Evolutionary conservation across 1,140 invertebrate genomes (phyloP).

Genomic region (Galleria mellonella): DNA sequence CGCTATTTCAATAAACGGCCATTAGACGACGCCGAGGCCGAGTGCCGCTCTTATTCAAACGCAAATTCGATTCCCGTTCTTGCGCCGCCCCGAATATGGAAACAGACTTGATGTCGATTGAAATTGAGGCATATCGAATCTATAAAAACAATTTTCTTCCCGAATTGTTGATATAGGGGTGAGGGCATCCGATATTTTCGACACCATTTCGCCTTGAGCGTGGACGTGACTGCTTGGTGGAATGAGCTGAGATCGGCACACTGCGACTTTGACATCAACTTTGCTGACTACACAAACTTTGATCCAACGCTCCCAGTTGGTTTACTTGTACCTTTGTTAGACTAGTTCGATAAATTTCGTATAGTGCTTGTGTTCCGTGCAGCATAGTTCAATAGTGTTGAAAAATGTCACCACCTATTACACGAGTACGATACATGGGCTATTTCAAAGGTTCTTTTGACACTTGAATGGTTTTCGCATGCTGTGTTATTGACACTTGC

Average conservation of each 20-base stretch:
- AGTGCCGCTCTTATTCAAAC: conserved; percentile 22
- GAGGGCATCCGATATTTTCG: conserved; percentile 39
- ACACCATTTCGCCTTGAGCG: conserved; percentile 39
- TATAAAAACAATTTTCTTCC: conserved; percentile 63
- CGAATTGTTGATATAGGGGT: conserved; percentile 47
- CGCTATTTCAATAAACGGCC: conserved; percentile 21
- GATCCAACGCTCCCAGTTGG: too few species aligned
- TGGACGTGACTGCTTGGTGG: conserved; percentile 44
- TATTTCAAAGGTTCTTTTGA: too few species aligned
- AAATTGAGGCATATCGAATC: conserved; percentile 62
- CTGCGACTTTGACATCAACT: neutral
- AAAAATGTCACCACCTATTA: too few species aligned
- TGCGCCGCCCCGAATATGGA: conserved; percentile 32
- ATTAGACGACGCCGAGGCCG: conserved; percentile 19
- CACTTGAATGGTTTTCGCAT: too few species aligned
- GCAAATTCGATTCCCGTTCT: conserved; percentile 42
- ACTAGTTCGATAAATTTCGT: too few species aligned
- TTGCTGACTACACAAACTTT: too few species aligned
- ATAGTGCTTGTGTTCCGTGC: too few species aligned
- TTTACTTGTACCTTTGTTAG: too few species aligned
- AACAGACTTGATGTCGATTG: conserved; percentile 39
- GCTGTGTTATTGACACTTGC: too few species aligned
- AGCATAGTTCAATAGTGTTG: too few species aligned
- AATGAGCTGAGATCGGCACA: conserved; percentile 36
- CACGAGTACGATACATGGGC: too few species aligned